A percentile compares a stretch with the other conserved stretches of the same genome.
These are phyloP conservation scores for Chromis chromis DNA, from an alignment of 2,797 vertebrate species.

Conservation along the genomic window DNA sequence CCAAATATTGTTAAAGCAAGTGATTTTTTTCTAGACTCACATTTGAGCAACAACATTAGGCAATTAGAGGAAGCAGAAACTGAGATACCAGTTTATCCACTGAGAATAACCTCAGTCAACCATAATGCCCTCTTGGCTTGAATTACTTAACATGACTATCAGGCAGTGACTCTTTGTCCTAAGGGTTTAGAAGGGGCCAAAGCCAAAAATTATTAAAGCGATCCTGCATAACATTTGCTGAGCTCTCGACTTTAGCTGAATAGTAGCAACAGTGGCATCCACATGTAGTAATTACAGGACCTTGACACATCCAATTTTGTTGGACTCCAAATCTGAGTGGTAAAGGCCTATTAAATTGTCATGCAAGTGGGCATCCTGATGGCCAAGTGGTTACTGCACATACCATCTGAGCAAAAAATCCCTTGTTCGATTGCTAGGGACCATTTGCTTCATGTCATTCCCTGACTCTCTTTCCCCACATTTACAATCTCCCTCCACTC, in stretches of 20 bases:
- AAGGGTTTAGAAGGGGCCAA: background rate
- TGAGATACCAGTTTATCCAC: background rate
- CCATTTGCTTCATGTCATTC: too few relatives aligned
- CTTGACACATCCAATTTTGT: background rate
- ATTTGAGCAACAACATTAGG: background rate
- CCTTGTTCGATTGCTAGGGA: too few relatives aligned
- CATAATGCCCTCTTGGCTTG: background rate
- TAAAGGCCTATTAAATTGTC: too few relatives aligned
- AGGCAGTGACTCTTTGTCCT: background rate
- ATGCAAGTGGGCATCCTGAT: too few relatives aligned
- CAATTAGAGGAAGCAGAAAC: background rate
- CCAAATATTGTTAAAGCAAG: background rate
- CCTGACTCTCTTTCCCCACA: too few relatives aligned
- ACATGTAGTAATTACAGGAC: too few relatives aligned
- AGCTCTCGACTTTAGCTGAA: too few relatives aligned
- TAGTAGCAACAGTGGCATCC: too few relatives aligned
- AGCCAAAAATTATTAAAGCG: background rate
- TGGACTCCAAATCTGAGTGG: background rate
- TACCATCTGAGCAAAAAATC: too few relatives aligned
- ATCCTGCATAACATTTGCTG: background rate
- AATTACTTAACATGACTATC: constrained; percentile 5
- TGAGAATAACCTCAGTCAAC: background rate
- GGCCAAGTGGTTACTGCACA: too few relatives aligned
- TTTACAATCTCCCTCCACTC: too few relatives aligned
- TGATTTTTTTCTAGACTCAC: background rate